These are phyloP conservation scores for Tachysurus vachellii DNA, from an alignment of 2,113 vertebrate species.

Conservation along the genomic window DNA sequence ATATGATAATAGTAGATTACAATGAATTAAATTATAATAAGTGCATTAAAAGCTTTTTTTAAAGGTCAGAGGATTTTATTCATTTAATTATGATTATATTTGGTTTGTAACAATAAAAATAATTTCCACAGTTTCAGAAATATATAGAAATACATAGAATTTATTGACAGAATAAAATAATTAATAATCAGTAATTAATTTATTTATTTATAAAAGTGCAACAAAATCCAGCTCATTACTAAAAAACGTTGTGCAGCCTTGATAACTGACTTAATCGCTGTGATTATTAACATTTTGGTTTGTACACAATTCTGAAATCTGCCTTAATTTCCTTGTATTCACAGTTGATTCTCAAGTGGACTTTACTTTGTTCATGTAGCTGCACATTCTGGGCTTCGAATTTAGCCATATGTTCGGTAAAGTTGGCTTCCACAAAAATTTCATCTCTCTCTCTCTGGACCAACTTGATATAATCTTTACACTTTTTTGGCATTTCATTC, in stretches of 20 bases:
- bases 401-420: neutral
- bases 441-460: too few relatives aligned
- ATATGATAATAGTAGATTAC: too few relatives aligned
- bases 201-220: neutral
- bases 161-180: neutral
- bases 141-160: neutral
- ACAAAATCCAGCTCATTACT: neutral
- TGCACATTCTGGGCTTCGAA: neutral
- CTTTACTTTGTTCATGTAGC: neutral
- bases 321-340: accelerated
- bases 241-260: neutral
- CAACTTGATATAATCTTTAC: neutral
- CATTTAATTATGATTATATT: neutral
- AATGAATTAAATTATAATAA: neutral
- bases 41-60: neutral
- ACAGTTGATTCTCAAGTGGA: neutral
- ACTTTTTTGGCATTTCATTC: too few relatives aligned
- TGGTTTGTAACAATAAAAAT: neutral
- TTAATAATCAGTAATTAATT: neutral
- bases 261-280: too few relatives aligned
- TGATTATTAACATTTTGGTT: neutral
- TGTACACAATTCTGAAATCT: neutral
- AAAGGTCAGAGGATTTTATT: neutral
- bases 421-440: too few relatives aligned
- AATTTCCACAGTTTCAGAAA: neutral